Evolutionary conservation across 1,140 invertebrate genomes (phyloP), one percentile per base, ranked within the genome.

Genomic region (Drosophila quadrilineata): DNA sequence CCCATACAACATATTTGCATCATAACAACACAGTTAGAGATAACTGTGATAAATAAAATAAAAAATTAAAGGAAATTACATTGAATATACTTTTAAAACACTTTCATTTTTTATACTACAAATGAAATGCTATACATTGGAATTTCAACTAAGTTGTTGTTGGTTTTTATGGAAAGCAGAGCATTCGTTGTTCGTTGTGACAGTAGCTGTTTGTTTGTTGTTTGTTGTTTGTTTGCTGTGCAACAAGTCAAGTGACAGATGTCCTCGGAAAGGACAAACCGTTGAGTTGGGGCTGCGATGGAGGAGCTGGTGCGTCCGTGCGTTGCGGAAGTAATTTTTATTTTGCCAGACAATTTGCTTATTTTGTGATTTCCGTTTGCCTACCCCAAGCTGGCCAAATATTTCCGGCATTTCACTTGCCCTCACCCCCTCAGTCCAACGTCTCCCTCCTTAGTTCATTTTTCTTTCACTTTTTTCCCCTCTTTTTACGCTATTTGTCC

Each of bases 331-430:
- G 54, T 67, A 87, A 88, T 88, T 88, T 88, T 88, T 88, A 88
- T 88, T 88, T 88, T 66, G 77, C 86, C 87, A 88, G 87, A 88
- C 87, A 88, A 88, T 88, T 88, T 88, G 82, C 75, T 88, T 88
- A 88, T 82, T 88, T 88, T 80, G 67, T 85, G 87, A 88, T 88
- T 88, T 88, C 87, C 87, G 87, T 49, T 75, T 60, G 56, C 63
- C 31, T 48, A 49, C 43, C 43, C 46, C 36, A 36, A 60, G 59
- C 46, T 53, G 46, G 43, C 36, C 66, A 76, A 85, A 85, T 87
- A 87, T 80, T 75, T 88, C 84, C 84, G 84, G 75, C 54, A 65
- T 72, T 77, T 80, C 48, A 29, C 64, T 60, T 68, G 52, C 28
- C 12, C 29, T 38, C 24, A 26, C 29, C 19, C 26, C 2, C 8